A percentile compares a stretch with the other conserved stretches of the same genome.
phyloP scores from a whole-genome alignment of 2,113 vertebrate genomes.

The Clarias gariepinus region DNA sequence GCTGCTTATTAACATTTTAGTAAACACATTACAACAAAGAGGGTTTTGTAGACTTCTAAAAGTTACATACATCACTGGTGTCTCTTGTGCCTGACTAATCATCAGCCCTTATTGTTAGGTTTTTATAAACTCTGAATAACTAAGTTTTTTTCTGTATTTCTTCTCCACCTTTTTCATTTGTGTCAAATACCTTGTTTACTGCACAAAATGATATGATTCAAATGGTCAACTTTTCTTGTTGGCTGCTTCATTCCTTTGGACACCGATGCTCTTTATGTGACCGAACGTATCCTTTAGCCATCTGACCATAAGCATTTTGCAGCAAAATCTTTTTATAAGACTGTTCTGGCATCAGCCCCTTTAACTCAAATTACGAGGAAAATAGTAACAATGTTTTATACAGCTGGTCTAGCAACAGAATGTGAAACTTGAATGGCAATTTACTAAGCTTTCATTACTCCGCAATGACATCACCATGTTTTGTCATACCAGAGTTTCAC shows the following conservation, averaged over 20 bases:
- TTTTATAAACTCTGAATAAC: neutral
- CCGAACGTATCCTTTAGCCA: neutral
- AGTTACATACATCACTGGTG: neutral
- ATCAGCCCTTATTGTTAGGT: neutral
- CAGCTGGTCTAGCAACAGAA: neutral
- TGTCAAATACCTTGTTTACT: neutral
- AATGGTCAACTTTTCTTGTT: neutral
- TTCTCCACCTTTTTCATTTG: neutral
- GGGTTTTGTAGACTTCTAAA: neutral
- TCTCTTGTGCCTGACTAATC: neutral
- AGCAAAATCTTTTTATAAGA: neutral
- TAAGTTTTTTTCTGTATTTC: neutral
- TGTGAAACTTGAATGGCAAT: neutral
- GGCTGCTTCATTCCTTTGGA: neutral
- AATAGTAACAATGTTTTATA: neutral
- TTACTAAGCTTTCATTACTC: neutral
- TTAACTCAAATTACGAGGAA: conserved; percentile 1
- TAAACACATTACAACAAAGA: neutral
- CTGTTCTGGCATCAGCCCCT: neutral
- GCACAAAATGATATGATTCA: neutral
- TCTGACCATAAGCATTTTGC: neutral
- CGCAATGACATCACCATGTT: conserved; percentile 35
- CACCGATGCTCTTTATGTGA: neutral
- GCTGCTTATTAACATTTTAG: neutral
- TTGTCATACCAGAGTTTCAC: conserved; percentile 38